Base-by-base conservation (phyloP, 2,888 invertebrate species). In the Thera britannica region DNA sequence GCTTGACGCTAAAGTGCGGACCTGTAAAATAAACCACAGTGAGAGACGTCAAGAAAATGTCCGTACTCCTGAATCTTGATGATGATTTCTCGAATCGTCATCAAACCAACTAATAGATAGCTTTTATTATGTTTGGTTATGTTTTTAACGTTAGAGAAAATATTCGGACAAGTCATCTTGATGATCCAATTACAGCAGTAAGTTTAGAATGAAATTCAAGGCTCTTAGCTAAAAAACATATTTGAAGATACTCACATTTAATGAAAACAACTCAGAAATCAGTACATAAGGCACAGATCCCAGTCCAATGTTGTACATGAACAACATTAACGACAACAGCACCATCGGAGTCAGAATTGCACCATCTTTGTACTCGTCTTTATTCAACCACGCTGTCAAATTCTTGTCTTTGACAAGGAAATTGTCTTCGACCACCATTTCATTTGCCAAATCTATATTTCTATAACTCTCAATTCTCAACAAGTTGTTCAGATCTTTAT, bases 201-300 rank as follows among this genome's bases (percentile, higher is more conserved):
- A 23, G 23, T 23, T 23, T 23, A 23, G 23, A 23, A 23, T 23
- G 23, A 23, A 23, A 23, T 6, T n/a, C 72, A 70, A 44, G 51
- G 9, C 44, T 38, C 38, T 41, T 9, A 46, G 9, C 44, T 1
- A 38, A 5, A 38, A 38, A 38, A 46, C 7, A 56, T 48, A 51
- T 57, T 0, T 9, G 6, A 54, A 6, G 55, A 52, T 82, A 92
- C 93, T 91, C 67, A 93, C 93, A 78, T 92, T 88, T 11, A 90
- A 83, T 54, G 89, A 79, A 84, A 93, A 93, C 63, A 93, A 72
- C 62, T 93, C 93, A 36, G 92, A 88, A 68, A 92, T 86, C 66
- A 93, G 81, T 44, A 93, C 92, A 75, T 88, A 93, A 85, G 93
- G 93, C 83, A 93, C 90, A 8, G 93, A 92, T 70, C 93, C 93